Base-by-base conservation (phyloP, 2,797 vertebrate genomes). In the Pseudochromis fuscus region DNA sequence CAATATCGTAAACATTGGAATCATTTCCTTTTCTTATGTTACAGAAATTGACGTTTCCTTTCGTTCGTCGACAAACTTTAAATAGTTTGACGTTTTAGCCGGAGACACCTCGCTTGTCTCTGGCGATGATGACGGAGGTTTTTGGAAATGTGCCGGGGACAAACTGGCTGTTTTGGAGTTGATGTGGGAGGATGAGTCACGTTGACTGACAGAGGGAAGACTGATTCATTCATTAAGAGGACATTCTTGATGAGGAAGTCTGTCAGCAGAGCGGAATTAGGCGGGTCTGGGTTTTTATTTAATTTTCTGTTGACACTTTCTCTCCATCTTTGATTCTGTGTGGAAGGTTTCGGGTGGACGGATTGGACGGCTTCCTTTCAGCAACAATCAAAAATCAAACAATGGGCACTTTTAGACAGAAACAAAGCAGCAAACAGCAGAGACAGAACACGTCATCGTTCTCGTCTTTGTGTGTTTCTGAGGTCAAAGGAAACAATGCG, bases 101-200 rank as follows among this genome's bases (percentile, higher is more conserved):
- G 66, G 60, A 38, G 46, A 63, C 51, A 55, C 52, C 56, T 66
- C 27, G 28, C 46, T 53, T 3, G 52, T 73, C 73, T 46, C 30
- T 12, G 46, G 19, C n/a, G n/a, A n/a, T 37, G 67, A 75, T 80
- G 86, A 82, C 45, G 67, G 45, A 40, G 70, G 55, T 57, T 73
- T 77, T 73, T 77, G 67, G 69, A 67, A 67, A 67, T 33, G 59
- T 72, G 57, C 74, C 51, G 46, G 19, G 48, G 56, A 83, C 75
- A 73, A 74, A 55, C 37, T 44, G 68, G 31, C 60, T 63, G 49
- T 60, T 73, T 79, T 65, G 13, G 33, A 40, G 38, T 46, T 2
- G 31, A 67, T 67, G 81, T 89, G 9, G 82, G 86, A 28, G 83
- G 82, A 71, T 90, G 88, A 90, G 81, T 87, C 83, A 90, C 23